Percentiles rank a stretch among this genome's conserved stretches.
These are phyloP conservation scores for Atractosteus spatula DNA, from an alignment of 2,113 vertebrate species.

Conservation along the genomic window DNA sequence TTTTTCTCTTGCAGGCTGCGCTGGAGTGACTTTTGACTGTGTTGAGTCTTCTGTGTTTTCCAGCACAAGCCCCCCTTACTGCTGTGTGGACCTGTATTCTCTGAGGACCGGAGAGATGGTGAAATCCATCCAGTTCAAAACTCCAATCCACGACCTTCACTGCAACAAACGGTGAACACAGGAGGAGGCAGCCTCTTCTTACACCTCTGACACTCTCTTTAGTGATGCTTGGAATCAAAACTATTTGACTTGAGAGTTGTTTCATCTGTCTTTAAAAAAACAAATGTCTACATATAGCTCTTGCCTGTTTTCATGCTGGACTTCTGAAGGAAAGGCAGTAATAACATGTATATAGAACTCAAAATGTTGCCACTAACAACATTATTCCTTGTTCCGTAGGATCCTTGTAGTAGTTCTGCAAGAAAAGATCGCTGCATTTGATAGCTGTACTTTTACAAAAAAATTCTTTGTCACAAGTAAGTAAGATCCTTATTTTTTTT, in stretches of 20 bases:
- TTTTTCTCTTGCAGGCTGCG: too few species aligned
- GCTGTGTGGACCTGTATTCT: constrained; percentile 92
- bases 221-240: too few species aligned
- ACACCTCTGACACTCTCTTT: too few species aligned
- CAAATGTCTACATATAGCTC: too few species aligned
- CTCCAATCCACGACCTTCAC: constrained; percentile 92
- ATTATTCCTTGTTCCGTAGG: constrained; percentile 59
- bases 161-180: constrained; percentile 86
- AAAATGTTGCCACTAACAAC: fast-evolving
- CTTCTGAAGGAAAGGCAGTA: too few species aligned
- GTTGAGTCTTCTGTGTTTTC: constrained; percentile 30
- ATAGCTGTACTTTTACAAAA: constrained; percentile 97
- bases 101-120: constrained; percentile 93
- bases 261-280: too few species aligned
- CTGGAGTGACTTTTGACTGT: not conserved
- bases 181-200: too few species aligned
- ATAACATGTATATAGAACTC: too few species aligned
- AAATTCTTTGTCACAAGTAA: constrained; percentile 98
- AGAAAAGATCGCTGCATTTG: constrained; percentile 96
- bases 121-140: constrained; percentile 98
- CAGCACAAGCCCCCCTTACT: constrained; percentile 90
- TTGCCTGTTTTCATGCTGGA: too few species aligned
- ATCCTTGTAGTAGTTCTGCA: constrained; percentile 92
- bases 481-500: constrained; percentile 37
- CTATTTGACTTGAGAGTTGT: too few species aligned